Base-by-base conservation (phyloP, 2,113 vertebrate genomes). In the Cephalopholis sonnerati region DNA sequence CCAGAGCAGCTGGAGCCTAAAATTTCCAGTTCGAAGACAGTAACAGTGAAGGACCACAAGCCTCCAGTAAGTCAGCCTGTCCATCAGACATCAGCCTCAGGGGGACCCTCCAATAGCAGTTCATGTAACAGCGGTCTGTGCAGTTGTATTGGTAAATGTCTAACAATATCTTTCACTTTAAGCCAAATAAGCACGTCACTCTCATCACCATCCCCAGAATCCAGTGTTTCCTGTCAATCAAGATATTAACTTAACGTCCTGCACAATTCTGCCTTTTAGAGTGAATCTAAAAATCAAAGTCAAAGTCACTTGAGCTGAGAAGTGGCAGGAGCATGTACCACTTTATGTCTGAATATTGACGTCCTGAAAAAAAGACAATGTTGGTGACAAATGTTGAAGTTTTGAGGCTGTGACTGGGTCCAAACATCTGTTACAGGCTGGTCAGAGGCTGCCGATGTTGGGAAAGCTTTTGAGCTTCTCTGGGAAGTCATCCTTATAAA, bases 381-480 rank as follows among this genome's bases (percentile, higher is more conserved):
- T 53, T 50, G 61, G 51, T 70, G 64, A 65, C 39, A 58, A 4
- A 41, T 62, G 11, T 66, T 50, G 58, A 74, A 65, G 62, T 29
- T 58, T 79, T 75, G 85, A 65, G 54, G 48, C 55, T 36, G 77
- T 13, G 61, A 10, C 0, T 27, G 62, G 50, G 70, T 74, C 70
- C 22, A 36, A 29, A 46, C 20, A 51, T 57, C n/a, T 62, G 63
- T 2, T 64, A 3, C 65, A 54, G 11, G 46, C 24, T 20, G 69
- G 77, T 97, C 92, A 99, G 76, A 99, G 95, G 94, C 98, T 99
- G 95, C 98, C 98, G 0, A 99, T 99, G 94, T 99, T 99, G 88
- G 98, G 98, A 92, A 99, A 99, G 86, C 98, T 99, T 95, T 99
- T 99, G 87, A 99, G 96, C 68, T 99, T 99, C 94, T 99, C 97